Evolutionary conservation across 2,113 vertebrate species (phyloP), one percentile per base, ranked within the genome.

Genomic region (Dendropsophus ebraccatus): DNA sequence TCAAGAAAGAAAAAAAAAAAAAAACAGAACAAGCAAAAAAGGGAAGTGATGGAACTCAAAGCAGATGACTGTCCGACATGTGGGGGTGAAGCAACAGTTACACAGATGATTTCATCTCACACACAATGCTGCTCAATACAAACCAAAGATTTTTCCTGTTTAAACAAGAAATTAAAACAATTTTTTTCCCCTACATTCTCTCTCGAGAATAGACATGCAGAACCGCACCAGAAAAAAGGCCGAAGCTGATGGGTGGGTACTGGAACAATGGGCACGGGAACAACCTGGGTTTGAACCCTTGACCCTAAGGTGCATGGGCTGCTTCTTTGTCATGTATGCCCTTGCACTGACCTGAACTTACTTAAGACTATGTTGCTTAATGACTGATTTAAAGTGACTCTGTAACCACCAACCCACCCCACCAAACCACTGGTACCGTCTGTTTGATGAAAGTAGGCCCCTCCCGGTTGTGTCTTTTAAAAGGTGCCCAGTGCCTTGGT

Each of bases 61-160:
- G 62, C 81, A 82, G 81, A 72, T 82, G 81, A 82, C 65, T 37
- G 47, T 14, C n/a, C 21, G 45, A 50, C 67, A 16, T 10, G 65
- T 37, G 81, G 41, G 65, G 45, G 47, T 7, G 41, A 50, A 70
- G 65, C 30, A 67, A 67, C 16, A 30, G 32, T 35, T 35, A 30
- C 35, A 65, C 45, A 52, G 49, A 82, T 45, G 62, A 82, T 32
- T 82, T 82, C 6, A 72, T 30, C 45, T 52, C 23, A 54, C 47
- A 72, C 60, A 52, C 81, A 70, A 30, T 17, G 25, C 81, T 52
- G 65, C 30, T 65, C 60, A 25, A 50, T 70, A 25, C 11, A 47
- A 49, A 37, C 14, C 37, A 35, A 7, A 69, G 30, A 69, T 37
- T 37, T 69, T 35, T 69, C 65, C 32, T 37, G 10, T 37, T 67